These are phyloP conservation scores for Thunnus thynnus DNA, from an alignment of 2,113 vertebrate genomes.

Conservation along the genomic window DNA sequence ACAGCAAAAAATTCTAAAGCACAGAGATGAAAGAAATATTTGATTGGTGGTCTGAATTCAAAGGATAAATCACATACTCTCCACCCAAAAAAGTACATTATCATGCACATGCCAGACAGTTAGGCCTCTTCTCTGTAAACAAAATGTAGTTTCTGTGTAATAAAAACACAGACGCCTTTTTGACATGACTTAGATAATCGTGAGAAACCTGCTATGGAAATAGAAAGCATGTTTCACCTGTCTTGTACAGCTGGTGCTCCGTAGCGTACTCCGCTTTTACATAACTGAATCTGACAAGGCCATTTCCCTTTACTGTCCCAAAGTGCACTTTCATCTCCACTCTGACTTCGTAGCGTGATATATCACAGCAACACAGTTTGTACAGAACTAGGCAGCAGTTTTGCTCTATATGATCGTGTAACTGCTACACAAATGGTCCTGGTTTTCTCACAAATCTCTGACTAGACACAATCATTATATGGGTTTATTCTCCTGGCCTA, in stretches of 20 bases:
- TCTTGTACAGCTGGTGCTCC: not conserved
- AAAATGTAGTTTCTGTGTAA: not conserved
- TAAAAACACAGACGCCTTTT: not conserved
- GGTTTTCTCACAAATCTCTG: constrained; percentile 24
- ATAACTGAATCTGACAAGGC: constrained; percentile 32
- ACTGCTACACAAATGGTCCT: constrained; percentile 4
- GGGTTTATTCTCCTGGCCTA: constrained; percentile 24
- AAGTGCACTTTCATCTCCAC: constrained; percentile 13
- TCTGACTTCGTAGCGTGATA: constrained; percentile 6
- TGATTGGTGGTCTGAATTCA: not conserved
- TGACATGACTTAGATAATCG: not conserved
- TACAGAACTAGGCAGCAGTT: not conserved
- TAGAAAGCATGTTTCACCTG: not conserved
- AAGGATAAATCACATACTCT: not conserved
- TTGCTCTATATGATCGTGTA: not conserved
- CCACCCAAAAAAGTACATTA: too few relatives aligned
- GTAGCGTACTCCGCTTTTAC: not conserved
- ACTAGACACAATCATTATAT: not conserved
- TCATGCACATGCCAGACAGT: not conserved
- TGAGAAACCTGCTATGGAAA: constrained; percentile 20
- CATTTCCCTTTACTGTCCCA: constrained; percentile 14
- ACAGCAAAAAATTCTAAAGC: too few relatives aligned
- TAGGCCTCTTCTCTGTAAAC: constrained; percentile 1
- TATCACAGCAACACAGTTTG: constrained; percentile 6
- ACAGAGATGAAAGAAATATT: not conserved